Percentiles rank a stretch among this genome's conserved stretches.
These are phyloP conservation scores for Eulimnadia texana DNA, from an alignment of 1,140 invertebrate species.

Conservation along the genomic window DNA sequence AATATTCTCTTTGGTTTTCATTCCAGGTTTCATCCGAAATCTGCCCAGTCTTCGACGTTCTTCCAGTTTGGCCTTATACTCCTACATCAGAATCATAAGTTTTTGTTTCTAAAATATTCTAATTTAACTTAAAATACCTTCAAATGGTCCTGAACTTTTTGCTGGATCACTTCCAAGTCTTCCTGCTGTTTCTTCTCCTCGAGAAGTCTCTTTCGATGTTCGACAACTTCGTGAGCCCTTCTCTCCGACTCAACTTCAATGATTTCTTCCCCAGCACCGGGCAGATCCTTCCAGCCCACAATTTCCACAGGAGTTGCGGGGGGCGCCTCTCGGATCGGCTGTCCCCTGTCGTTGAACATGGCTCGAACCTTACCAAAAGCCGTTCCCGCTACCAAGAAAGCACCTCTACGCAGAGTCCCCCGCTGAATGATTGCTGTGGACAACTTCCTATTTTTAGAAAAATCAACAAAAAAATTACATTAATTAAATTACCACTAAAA, in stretches of 20 bases:
- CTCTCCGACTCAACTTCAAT: constrained; percentile 67
- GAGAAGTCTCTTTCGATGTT: constrained; percentile 40
- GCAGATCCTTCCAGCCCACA: constrained; percentile 74
- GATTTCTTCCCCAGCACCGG: constrained; percentile 70
- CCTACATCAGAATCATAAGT: too few relatives aligned
- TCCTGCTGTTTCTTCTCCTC: constrained; percentile 44
- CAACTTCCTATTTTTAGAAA: constrained; percentile 48
- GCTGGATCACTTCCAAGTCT: constrained; percentile 43
- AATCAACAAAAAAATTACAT: constrained; percentile 7
- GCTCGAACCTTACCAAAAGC: constrained; percentile 60
- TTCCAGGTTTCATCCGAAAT: constrained; percentile 30
- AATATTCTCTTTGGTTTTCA: constrained; percentile 40
- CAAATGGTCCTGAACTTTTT: constrained; percentile 50
- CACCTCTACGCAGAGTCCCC: constrained; percentile 71
- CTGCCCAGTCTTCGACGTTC: constrained; percentile 41
- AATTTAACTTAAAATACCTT: constrained; percentile 22
- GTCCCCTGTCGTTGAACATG: constrained; percentile 68
- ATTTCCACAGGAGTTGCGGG: constrained; percentile 76
- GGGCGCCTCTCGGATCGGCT: constrained; percentile 45
- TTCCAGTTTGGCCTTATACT: constrained; percentile 49
- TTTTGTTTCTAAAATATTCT: constrained; percentile 16
- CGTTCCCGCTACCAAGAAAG: constrained; percentile 63
- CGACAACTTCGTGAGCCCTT: constrained; percentile 51
- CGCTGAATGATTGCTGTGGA: constrained; percentile 76
- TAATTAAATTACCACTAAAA: constrained; percentile 2